Base-by-base conservation (phyloP, 2,113 vertebrate species). In the Fregata magnificens region DNA sequence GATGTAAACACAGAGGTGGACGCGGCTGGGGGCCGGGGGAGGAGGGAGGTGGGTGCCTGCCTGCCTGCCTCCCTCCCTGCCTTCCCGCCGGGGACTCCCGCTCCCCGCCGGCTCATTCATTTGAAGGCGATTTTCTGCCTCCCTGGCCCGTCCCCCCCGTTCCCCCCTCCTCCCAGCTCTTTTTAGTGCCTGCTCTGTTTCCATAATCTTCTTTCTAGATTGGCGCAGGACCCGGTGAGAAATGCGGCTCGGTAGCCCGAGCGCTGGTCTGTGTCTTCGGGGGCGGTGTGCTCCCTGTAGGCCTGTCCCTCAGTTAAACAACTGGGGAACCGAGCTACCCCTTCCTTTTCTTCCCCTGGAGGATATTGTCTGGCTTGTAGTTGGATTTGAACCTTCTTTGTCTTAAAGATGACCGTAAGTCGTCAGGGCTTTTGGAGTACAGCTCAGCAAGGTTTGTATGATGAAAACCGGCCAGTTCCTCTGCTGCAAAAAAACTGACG, bases 301-400 rank as follows among this genome's bases (percentile, higher is more conserved):
- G 96, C 97, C 97, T 95, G 38, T 58, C 76, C 94, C 90, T 63
- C 90, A 5, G 58, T 76, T 74, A 82, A 94, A 91, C 95, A 92
- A 74, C 84, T 42, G 95, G 69, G 93, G 53, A 59, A 29, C 21
- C 52, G 22, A 45, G 32, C n/a, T 40, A 8, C 52, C 52, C 82
- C 79, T 42, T 12, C 31, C 13, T 29, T 16, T 34, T 36, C 58
- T 9, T 28, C 20, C 74, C 45, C 21, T 18, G 63, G 40, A 85
- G 88, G 93, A 92, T 95, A 85, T 16, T 91, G 89, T 81, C 86
- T 96, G 93, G 73, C 93, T 90, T 85, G 86, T 82, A 16, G 86
- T 96, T 96, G 94, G 92, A 82, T 97, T 89, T 97, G 95, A 94
- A 61, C 90, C 93, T 97, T 80, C 97, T 97, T 98, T 98, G 97